Evolutionary conservation across 2,113 vertebrate genomes (phyloP).

Genomic region (Pelusios castaneus): DNA sequence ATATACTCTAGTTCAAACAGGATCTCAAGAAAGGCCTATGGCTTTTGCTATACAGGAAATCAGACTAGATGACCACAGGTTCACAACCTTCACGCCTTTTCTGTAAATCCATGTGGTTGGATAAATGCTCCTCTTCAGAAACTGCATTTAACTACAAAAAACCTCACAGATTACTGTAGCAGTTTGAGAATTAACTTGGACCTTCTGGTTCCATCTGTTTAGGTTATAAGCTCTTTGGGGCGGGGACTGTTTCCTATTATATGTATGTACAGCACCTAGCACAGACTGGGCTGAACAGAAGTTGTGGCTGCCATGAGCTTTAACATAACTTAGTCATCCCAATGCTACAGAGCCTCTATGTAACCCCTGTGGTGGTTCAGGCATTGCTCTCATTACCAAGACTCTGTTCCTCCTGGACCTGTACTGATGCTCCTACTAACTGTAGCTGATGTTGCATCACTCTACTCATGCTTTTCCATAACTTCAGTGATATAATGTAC

Average conservation of each 20-base stretch:
- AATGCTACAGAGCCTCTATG: neutral
- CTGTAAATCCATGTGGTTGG: neutral
- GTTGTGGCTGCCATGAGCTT: neutral
- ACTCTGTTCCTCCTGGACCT: neutral
- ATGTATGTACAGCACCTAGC: neutral
- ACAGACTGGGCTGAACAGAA: neutral
- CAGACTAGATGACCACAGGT: no score
- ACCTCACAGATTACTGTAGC: neutral
- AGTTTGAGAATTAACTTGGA: neutral
- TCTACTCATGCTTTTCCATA: neutral
- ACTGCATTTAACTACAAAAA: neutral
- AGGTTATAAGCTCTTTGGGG: neutral
- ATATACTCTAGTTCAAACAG: no score
- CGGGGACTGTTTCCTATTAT: neutral
- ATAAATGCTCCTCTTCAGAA: neutral
- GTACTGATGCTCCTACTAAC: neutral
- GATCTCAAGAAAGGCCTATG: no score
- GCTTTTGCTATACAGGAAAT: no score
- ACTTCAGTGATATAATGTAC: neutral
- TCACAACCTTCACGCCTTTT: no score
- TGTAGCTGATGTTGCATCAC: neutral
- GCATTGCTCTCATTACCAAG: neutral
- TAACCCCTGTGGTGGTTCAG: neutral
- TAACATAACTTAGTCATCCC: neutral
- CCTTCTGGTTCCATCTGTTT: neutral